Base-by-base conservation (phyloP, 2,113 vertebrate genomes). In the Talpa occidentalis region DNA sequence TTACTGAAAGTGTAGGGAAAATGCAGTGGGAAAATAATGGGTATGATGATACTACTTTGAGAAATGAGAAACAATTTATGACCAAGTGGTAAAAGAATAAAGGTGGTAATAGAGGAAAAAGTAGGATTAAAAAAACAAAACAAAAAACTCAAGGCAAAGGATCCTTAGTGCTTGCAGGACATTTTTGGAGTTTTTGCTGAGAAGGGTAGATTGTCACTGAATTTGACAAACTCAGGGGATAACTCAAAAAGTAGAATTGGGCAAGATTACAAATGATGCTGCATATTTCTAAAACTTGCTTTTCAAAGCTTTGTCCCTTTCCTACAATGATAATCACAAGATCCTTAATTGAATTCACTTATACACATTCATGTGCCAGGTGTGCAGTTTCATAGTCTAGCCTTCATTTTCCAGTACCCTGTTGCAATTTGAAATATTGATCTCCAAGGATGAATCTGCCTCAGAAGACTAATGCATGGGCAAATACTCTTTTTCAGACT, bases 71-170 rank as follows among this genome's bases (percentile, higher is more conserved):
- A 94, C 62, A 42, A 90, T 87, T 24, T 96, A 86, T 42, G 24
- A 96, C 56, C 79, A 90, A 86, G 40, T 54, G 16, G 80, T 66
- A 44, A 97, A 84, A 96, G 92, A 81, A 94, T 89, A 97, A 70
- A 88, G 24, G 16, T 4, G 2, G 37, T 88, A 49, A 74, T 72
- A 37, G 11, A 54, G 21, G 49, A 42, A 52, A 22, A 16, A 32
- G 56, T 44, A 32, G 56, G 85, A 62, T 56, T 28, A 15, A 49
- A 35, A 40, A 35, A 74, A 15, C 10, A 60, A 44, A 6, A 49
- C n/a, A 32, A 69, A 69, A 37, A 40, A 86, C 82, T 85, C 0
- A 0, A 60, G 64, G 30, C 28, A 44, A 67, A 74, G 24, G 60
- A 49, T 81, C 94, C 56, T 37, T 59, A 56, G 54, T 56, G 19